Conservation (phyloP, 2,888 invertebrate species). For the Drosophila emarginata region DNA sequence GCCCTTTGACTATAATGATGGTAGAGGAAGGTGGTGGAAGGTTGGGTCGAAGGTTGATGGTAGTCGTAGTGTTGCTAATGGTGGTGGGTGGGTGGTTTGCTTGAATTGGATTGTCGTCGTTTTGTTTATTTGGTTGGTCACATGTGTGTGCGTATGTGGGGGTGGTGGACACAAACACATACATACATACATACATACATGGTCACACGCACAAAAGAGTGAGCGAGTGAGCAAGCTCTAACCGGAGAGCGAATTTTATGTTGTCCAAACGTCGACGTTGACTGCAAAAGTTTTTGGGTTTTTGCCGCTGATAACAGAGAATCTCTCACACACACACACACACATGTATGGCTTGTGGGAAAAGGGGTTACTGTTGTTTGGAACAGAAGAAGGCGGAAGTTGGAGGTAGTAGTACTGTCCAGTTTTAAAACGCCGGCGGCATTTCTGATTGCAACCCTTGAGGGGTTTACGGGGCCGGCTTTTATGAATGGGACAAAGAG, state of each 20-base stretch:
- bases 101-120: slow-evolving; percentile 29
- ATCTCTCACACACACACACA: slow-evolving; percentile 4
- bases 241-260: slow-evolving; percentile 3
- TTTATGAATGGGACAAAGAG: slow-evolving; percentile 15
- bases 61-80: slow-evolving; percentile 22
- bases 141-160: slow-evolving; percentile 59
- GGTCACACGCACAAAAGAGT: slow-evolving; percentile 11
- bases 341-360: slow-evolving; percentile 27
- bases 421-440: slow-evolving; percentile 14
- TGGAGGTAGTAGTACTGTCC: neutral
- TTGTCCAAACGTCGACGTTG: slow-evolving; percentile 3
- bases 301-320: slow-evolving; percentile 47
- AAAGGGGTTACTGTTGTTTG: slow-evolving; percentile 12
- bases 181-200: slow-evolving; percentile 22
- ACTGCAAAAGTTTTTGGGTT: slow-evolving; percentile 7
- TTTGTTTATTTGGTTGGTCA: slow-evolving; percentile 48
- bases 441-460: slow-evolving; percentile 33
- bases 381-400: neutral
- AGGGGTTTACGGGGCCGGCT: slow-evolving; percentile 3
- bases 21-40: slow-evolving; percentile 25
- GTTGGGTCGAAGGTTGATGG: slow-evolving; percentile 31
- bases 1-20: slow-evolving; percentile 52
- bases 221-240: slow-evolving; percentile 3
- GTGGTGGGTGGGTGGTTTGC: slow-evolving; percentile 43
- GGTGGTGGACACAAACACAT: slow-evolving; percentile 64